These are phyloP conservation scores for Lycorma delicatula DNA, from an alignment of 1,140 invertebrate genomes.

Conservation along the genomic window DNA sequence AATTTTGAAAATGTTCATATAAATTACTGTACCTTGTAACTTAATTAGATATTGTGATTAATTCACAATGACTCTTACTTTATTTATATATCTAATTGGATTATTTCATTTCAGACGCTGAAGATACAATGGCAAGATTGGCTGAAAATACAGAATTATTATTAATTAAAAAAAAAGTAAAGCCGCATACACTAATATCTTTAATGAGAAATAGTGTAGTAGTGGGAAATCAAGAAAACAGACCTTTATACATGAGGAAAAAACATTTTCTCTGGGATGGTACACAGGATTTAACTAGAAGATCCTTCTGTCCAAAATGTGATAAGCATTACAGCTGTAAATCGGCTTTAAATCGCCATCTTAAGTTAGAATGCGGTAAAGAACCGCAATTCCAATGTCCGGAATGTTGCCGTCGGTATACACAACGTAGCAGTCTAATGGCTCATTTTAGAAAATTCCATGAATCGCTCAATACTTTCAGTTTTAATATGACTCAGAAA, in stretches of 20 bases:
- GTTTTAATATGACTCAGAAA: too few relatives aligned
- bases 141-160: neutral
- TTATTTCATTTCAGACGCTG: neutral
- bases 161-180: neutral
- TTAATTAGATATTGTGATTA: too few relatives aligned
- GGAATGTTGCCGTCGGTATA: slow-evolving; percentile 12
- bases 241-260: neutral
- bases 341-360: slow-evolving; percentile 39
- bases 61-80: too few relatives aligned
- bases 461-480: too few relatives aligned
- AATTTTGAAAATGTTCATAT: too few relatives aligned
- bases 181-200: neutral
- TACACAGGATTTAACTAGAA: slow-evolving; percentile 3
- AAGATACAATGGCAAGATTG: neutral
- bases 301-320: slow-evolving; percentile 24
- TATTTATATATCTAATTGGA: too few relatives aligned
- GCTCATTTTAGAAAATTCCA: slow-evolving; percentile 16
- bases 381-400: slow-evolving; percentile 19
- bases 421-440: slow-evolving; percentile 16
- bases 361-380: slow-evolving; percentile 36
- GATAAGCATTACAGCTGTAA: slow-evolving; percentile 39
- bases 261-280: neutral
- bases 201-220: neutral
- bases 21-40: too few relatives aligned
- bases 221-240: neutral